Base-by-base conservation (phyloP, 2,113 vertebrate genomes). In the Chlorocebus sabaeus region DNA sequence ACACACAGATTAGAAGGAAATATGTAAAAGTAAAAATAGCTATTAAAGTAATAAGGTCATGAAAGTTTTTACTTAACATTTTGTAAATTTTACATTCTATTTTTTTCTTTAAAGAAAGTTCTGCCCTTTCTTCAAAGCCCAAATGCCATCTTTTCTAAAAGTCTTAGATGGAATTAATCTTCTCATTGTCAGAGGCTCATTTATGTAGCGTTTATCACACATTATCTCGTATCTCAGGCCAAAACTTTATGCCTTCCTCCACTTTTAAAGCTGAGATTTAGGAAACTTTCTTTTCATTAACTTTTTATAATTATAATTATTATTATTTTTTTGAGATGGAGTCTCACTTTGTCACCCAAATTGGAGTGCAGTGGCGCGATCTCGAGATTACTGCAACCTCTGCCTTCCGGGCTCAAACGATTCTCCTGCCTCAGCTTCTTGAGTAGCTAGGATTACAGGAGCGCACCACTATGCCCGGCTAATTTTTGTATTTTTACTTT, bases 61-160 rank as follows among this genome's bases (percentile, higher is more conserved):
- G 25, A 87, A 38, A 18, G 23, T 85, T 68, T 82, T 94, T 73
- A 64, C 9, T 57, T 78, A 94, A 67, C 22, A n/a, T 86, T 86
- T 64, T 80, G 43, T 84, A 90, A n/a, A 48, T 50, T 93, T 64
- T 38, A 93, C 25, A 30, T 40, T 20, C 20, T 57, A 30, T 59
- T 61, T 35, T 70, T 93, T 68, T 14, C 27, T 79, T 67, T 5
- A 78, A 55, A 91, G 67, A 57, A 76, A 68, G 48, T 18, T 59
- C 35, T 83, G 40, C 55, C 45, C n/a, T 94, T 88, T 91, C 61
- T 64, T 96, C 89, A 96, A 88, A 92, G 45, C 35, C 45, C 52
- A 89, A 84, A 92, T 83, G 38, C 35, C 22, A 67, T 50, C 40
- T 91, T 88, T 83, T 52, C 78, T 80, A 43, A 92, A 50, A 85